Base-by-base conservation (phyloP, 2,113 vertebrate genomes). In the Xiphophorus maculatus region DNA sequence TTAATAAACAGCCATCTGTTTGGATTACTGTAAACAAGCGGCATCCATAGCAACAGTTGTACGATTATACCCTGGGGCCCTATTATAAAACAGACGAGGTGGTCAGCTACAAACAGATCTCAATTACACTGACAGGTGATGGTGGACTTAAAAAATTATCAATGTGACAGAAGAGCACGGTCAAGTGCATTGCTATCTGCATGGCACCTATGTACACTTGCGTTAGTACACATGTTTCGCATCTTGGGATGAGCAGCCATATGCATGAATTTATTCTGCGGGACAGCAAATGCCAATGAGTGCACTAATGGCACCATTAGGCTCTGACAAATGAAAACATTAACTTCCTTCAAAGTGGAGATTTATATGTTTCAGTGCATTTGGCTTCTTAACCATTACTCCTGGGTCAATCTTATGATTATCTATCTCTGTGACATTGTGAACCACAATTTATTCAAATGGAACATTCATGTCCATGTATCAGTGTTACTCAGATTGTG, bases 121-220 rank as follows among this genome's bases (percentile, higher is more conserved):
- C 88, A 88, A 91, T 94, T 92, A 93, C 82, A 77, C 71, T 89
- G 87, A 89, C 85, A 90, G 80, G 87, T 92, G 88, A 91, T 88
- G 86, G 88, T 72, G 73, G 85, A 89, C 81, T 83, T 81, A 89
- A 93, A 93, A 90, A 84, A 92, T 92, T 83, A 88, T 83, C 69
- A 79, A 81, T 76, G 76, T 76, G 79, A 69, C 63, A 83, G 33
- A 54, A 84, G 32, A 83, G 65, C 74, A 67, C 40, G 40, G 73
- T 54, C 81, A 75, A 88, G 87, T 73, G 60, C 63, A 83, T 80
- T 63, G 69, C 69, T 27, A 48, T 65, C 68, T 68, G 67, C 30
- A 54, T 44, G 28, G 40, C 69, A 54, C 65, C 29, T 71, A 8
- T 76, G 33, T 70, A 37, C 80, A 67, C 72, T 66, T 78, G 65